Percentiles rank a stretch among this genome's conserved stretches.
Conservation (phyloP, 2,888 invertebrate genomes). For the Drosophila picticornis region DNA sequence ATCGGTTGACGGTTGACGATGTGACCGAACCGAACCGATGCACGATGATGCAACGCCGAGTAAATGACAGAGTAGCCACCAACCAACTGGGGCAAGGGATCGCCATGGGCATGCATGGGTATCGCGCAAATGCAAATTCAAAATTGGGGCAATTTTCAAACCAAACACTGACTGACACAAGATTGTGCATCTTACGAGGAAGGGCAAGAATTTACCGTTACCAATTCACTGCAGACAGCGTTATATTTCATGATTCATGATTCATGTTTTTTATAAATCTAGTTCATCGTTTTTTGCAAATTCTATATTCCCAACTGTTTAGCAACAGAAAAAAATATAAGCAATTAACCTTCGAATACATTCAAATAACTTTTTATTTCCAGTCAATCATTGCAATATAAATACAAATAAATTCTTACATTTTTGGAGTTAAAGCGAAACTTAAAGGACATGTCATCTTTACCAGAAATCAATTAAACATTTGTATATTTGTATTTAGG, state of each 20-base stretch:
- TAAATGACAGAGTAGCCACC: slow-evolving; percentile 54
- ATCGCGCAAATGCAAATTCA: slow-evolving; percentile 10
- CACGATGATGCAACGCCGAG: slow-evolving; percentile 62
- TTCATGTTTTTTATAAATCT: not conserved
- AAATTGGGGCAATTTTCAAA: slow-evolving; percentile 48
- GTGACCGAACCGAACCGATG: slow-evolving; percentile 38
- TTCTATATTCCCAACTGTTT: not conserved
- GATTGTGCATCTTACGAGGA: slow-evolving; percentile 1
- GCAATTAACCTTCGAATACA: not conserved
- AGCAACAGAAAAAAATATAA: not conserved
- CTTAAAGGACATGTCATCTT: not conserved
- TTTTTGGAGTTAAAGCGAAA: slow-evolving; percentile 15
- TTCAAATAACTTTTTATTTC: not conserved
- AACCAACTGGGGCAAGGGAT: slow-evolving; percentile 39
- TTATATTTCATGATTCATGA: not conserved
- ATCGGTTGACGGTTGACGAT: slow-evolving; percentile 53
- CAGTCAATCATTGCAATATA: not conserved
- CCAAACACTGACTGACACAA: slow-evolving; percentile 20
- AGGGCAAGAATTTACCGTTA: slow-evolving; percentile 8
- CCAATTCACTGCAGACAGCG: not conserved
- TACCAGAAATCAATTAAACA: slow-evolving; percentile 9
- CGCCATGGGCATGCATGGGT: slow-evolving; percentile 18
- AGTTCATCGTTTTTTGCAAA: not conserved
- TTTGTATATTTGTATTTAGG: not conserved
- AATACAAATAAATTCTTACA: not conserved